A percentile compares a stretch with the other conserved stretches of the same genome.
Conservation (phyloP, 2,113 vertebrate genomes). For the Dicerorhinus sumatrensis region DNA sequence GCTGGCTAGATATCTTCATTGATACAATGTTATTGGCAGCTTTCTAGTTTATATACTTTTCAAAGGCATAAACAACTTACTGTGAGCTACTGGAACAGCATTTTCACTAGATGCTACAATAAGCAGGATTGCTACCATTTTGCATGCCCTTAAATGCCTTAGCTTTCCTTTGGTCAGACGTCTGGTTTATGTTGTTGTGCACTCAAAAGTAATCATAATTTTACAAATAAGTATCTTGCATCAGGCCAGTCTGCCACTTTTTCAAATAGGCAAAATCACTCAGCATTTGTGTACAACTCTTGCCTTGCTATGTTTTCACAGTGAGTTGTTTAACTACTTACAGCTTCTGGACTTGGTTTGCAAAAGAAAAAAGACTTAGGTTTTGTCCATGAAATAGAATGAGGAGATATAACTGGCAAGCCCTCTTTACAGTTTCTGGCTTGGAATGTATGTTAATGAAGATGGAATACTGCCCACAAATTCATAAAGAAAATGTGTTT, state of each 20-base stretch:
- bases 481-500: neutral
- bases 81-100: neutral
- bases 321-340: neutral
- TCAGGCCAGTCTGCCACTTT: neutral
- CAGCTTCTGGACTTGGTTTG: neutral
- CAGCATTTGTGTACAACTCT: neutral
- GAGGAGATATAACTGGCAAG: neutral
- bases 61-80: neutral
- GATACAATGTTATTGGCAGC: neutral
- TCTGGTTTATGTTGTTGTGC: neutral
- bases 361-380: neutral
- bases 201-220: neutral
- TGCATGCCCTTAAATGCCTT: neutral
- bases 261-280: neutral
- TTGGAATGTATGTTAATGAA: neutral
- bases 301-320: neutral
- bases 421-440: neutral
- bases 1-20: neutral
- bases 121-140: neutral
- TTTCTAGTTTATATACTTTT: neutral
- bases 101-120: neutral
- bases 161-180: neutral
- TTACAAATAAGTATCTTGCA: neutral
- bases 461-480: neutral
- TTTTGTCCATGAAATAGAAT: slow-evolving; percentile 4